These are phyloP conservation scores for Pseudocheirus occidentalis DNA, from an alignment of 2,797 vertebrate genomes.

Conservation along the genomic window DNA sequence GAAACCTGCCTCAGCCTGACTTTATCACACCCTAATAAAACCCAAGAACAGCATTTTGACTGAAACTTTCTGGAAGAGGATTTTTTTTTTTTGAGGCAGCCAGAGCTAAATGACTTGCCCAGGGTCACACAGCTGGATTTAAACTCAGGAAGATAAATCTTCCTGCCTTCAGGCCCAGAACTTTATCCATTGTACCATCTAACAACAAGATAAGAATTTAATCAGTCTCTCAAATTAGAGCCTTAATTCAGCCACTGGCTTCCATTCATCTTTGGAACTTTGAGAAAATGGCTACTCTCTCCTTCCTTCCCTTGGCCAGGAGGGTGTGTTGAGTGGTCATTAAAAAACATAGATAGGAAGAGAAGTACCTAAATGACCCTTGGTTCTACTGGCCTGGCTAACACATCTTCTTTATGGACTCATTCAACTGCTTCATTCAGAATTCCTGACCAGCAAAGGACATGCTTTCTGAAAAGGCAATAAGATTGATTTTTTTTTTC, in stretches of 20 bases:
- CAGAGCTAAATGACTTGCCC: neutral
- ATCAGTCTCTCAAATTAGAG: neutral
- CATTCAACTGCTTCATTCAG: constrained; percentile 16
- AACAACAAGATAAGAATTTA: neutral
- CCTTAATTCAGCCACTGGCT: neutral
- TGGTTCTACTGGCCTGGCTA: neutral
- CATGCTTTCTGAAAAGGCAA: constrained; percentile 38
- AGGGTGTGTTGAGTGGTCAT: neutral
- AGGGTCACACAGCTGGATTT: neutral
- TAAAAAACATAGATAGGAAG: neutral
- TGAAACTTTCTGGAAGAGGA: neutral
- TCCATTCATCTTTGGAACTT: neutral
- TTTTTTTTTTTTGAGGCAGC: neutral
- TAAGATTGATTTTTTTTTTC: neutral
- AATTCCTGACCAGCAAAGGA: neutral
- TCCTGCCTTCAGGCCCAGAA: neutral
- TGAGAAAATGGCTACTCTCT: neutral
- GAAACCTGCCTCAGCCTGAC: neutral
- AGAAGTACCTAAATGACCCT: constrained; percentile 3
- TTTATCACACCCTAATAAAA: neutral
- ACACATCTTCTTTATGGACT: neutral
- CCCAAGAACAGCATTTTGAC: neutral
- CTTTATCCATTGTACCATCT: neutral
- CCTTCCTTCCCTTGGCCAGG: neutral
- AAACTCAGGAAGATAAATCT: neutral